These are phyloP conservation scores for Taenioides sp. DNA, from an alignment of 2,797 vertebrate species.

Conservation along the genomic window DNA sequence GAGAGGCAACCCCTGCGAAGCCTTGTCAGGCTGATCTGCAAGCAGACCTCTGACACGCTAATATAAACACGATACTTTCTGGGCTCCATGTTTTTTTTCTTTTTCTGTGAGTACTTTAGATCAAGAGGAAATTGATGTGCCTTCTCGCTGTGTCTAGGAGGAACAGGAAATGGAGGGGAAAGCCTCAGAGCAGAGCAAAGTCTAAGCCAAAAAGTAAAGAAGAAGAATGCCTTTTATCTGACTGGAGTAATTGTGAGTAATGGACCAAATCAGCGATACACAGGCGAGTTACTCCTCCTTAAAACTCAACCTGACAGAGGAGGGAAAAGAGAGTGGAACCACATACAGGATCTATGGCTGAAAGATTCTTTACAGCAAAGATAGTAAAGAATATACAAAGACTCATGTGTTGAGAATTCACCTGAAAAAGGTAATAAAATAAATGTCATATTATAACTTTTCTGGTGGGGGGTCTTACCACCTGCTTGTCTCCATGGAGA, in stretches of 20 bases:
- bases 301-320: slow-evolving; percentile 25
- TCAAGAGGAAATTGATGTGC: slow-evolving; percentile 51
- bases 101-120: slow-evolving; percentile 52
- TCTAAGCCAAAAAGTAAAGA: slow-evolving; percentile 24
- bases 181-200: slow-evolving; percentile 23
- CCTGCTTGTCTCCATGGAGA: no score
- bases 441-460: no score
- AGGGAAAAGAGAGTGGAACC: slow-evolving; percentile 12
- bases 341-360: slow-evolving; percentile 14
- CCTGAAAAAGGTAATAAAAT: not conserved
- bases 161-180: slow-evolving; percentile 17
- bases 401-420: not conserved
- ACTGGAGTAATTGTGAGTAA: slow-evolving; percentile 34
- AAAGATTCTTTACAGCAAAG: slow-evolving; percentile 29
- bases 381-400: slow-evolving; percentile 17
- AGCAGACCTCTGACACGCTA: slow-evolving; percentile 55
- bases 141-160: not conserved
- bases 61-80: slow-evolving; percentile 68
- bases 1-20: no score
- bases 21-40: not conserved
- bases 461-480: no score
- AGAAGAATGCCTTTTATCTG: slow-evolving; percentile 42
- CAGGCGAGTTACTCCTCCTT: not conserved
- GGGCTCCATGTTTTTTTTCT: slow-evolving; percentile 16
- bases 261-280: slow-evolving; percentile 30